These are phyloP conservation scores for Orchesella flavescens DNA, from an alignment of 2,888 invertebrate species.

Conservation along the genomic window DNA sequence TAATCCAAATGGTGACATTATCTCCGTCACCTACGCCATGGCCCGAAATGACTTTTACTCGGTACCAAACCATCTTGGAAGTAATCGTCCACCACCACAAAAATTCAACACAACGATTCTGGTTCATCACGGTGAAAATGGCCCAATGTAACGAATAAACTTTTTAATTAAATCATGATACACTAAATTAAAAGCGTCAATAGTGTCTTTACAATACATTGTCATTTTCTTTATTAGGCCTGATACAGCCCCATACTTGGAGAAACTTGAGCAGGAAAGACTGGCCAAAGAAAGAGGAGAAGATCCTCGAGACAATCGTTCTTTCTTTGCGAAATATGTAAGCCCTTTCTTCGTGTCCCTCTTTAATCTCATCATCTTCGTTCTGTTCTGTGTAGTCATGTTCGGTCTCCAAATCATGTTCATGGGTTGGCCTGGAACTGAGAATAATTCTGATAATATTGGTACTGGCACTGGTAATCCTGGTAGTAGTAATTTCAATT, in stretches of 20 bases:
- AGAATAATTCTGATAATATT: not conserved
- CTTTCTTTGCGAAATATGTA: constrained; percentile 98
- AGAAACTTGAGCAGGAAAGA: constrained; percentile 92
- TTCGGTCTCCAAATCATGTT: constrained; percentile 61
- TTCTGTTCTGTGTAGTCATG: constrained; percentile 67
- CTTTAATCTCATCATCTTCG: constrained; percentile 61
- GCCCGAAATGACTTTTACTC: constrained; percentile 66
- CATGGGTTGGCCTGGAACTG: constrained; percentile 58
- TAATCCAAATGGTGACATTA: constrained; percentile 84
- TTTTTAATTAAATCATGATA: too few species aligned
- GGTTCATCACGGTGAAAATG: constrained; percentile 86
- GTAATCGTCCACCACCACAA: constrained; percentile 76
- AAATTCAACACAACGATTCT: constrained; percentile 85
- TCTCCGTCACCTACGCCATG: constrained; percentile 75
- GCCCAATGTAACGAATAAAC: constrained; percentile 80
- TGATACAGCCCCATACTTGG: constrained; percentile 95
- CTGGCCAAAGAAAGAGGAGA: constrained; percentile 92
- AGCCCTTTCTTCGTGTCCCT: constrained; percentile 75
- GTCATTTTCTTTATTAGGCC: constrained; percentile 82
- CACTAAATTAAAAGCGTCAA: too few species aligned
- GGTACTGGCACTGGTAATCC: not conserved
- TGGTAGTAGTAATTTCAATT: not conserved
- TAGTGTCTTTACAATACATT: too few species aligned
- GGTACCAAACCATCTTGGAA: constrained; percentile 77
- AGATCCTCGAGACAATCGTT: constrained; percentile 93